phyloP scores from a whole-genome alignment of 1,140 invertebrate genomes.

The Batillaria attramentaria region DNA sequence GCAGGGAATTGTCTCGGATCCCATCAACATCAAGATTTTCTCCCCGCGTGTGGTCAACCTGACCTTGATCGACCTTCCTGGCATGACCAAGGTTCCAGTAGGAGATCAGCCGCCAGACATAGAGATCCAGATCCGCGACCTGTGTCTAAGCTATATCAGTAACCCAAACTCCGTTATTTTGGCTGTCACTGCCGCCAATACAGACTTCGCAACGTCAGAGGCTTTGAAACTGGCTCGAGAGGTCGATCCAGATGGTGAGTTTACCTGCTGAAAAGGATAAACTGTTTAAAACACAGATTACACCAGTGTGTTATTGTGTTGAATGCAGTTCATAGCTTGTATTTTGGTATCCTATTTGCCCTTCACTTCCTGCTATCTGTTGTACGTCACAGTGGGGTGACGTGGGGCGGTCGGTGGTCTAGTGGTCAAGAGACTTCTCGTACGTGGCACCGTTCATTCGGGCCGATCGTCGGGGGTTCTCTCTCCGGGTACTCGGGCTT shows the following conservation, averaged over 20 bases:
- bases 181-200: conserved; percentile 72
- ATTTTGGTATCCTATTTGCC: too few species aligned
- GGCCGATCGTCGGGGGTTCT: too few species aligned
- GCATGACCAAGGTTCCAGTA: conserved; percentile 93
- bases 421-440: too few species aligned
- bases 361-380: too few species aligned
- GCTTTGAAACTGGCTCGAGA: conserved; percentile 71
- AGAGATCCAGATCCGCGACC: conserved; percentile 75
- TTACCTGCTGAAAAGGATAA: too few species aligned
- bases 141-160: conserved; percentile 75
- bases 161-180: conserved; percentile 79
- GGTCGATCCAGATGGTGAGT: conserved; percentile 71
- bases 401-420: too few species aligned
- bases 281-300: too few species aligned
- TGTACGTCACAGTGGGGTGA: too few species aligned
- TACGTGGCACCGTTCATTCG: too few species aligned
- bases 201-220: conserved; percentile 73
- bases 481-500: too few species aligned
- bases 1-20: conserved; percentile 92
- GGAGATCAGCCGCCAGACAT: conserved; percentile 79
- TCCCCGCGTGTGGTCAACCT: conserved; percentile 95
- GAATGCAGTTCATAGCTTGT: too few species aligned
- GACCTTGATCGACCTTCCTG: conserved; percentile 97
- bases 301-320: too few species aligned
- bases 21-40: conserved; percentile 96